Percentiles rank a stretch among this genome's conserved stretches.
phyloP scores from a whole-genome alignment of 2,888 invertebrate genomes.

The Venusia cambrica region DNA sequence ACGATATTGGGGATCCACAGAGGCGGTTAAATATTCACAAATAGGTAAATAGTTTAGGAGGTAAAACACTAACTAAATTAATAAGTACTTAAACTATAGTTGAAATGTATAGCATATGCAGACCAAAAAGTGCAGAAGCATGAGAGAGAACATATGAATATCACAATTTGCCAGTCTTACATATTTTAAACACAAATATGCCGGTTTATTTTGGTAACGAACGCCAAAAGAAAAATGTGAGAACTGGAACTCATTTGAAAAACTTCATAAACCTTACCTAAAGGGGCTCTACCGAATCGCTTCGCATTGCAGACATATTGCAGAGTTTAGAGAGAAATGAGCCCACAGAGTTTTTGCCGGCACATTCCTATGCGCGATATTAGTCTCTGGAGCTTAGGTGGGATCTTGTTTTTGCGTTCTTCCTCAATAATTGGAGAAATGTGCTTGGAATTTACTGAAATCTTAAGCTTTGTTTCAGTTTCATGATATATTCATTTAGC shows the following conservation, averaged over 20 bases:
- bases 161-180: too few species aligned
- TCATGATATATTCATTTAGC: too few species aligned
- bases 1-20: too few species aligned
- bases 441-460: too few species aligned
- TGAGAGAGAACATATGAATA: too few species aligned
- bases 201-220: constrained; percentile 6
- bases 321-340: constrained; percentile 16
- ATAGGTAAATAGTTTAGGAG: too few species aligned
- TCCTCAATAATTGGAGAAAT: neutral
- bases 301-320: constrained; percentile 23
- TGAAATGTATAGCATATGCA: too few species aligned
- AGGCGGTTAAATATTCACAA: too few species aligned
- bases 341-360: constrained; percentile 17
- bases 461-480: too few species aligned
- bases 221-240: constrained; percentile 10
- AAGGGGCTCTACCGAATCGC: constrained; percentile 18
- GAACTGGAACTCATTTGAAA: constrained; percentile 20
- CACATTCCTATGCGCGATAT: constrained; percentile 23
- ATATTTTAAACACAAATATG: constrained; percentile 4
- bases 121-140: too few species aligned
- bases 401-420: constrained; percentile 4
- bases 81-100: too few species aligned
- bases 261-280: constrained; percentile 16
- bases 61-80: too few species aligned
- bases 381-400: constrained; percentile 10